phyloP scores from a whole-genome alignment of 2,113 vertebrate species.

The Lophotis ruficrista region DNA sequence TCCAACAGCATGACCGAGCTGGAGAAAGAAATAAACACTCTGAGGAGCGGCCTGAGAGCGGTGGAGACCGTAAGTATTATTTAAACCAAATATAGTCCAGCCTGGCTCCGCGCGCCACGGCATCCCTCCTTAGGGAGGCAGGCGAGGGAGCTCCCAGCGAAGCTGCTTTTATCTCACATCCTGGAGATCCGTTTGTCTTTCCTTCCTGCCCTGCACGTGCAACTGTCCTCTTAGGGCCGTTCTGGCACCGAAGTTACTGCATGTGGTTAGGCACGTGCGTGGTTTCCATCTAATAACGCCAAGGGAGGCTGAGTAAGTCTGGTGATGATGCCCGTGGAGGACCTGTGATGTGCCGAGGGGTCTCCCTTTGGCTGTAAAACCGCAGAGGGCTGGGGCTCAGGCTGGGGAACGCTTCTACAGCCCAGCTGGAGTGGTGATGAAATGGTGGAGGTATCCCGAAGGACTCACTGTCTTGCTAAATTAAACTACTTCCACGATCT shows the following conservation, averaged over 20 bases:
- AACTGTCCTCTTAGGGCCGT: neutral
- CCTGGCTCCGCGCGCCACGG: neutral
- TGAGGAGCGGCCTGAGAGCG: slow-evolving; percentile 91
- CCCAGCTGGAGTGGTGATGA: neutral
- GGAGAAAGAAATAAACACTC: slow-evolving; percentile 93
- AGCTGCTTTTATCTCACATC: slow-evolving; percentile 50
- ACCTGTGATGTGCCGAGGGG: neutral
- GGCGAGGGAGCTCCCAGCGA: neutral
- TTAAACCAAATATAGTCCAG: neutral
- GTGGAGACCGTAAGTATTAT: slow-evolving; percentile 91
- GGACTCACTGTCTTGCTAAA: neutral
- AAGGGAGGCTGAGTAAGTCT: neutral
- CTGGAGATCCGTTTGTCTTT: slow-evolving; percentile 33
- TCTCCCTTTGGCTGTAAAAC: neutral
- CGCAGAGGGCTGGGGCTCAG: neutral
- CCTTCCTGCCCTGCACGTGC: slow-evolving; percentile 33
- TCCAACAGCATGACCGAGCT: slow-evolving; percentile 93
- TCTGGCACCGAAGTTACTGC: neutral
- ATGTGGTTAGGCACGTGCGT: neutral
- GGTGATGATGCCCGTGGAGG: neutral
- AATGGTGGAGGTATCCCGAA: neutral
- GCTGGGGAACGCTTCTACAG: neutral
- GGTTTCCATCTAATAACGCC: neutral
- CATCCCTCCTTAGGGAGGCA: slow-evolving; percentile 8
- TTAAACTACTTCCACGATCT: neutral